Percentiles rank a stretch among this genome's conserved stretches.
Evolutionary conservation across 2,113 vertebrate species (phyloP).

Genomic region (Aspiorhynchus laticeps): DNA sequence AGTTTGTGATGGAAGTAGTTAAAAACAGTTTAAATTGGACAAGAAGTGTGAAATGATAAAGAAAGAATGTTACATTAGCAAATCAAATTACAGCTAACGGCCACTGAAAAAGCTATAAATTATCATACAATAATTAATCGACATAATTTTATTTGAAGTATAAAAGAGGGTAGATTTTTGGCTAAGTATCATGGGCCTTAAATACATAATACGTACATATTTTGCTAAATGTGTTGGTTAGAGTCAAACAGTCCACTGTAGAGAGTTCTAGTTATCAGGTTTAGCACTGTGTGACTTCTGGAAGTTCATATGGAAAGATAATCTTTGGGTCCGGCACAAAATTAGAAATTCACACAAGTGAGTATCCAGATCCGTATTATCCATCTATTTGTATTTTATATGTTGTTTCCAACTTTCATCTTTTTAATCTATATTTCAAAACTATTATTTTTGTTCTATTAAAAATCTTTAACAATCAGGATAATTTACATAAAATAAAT

Average conservation of each 20-base stretch:
- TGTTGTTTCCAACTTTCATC: not conserved
- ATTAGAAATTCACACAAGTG: constrained; percentile 36
- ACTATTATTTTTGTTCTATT: not conserved
- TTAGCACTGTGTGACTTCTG: constrained; percentile 35
- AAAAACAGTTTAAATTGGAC: not conserved
- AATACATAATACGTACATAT: not conserved
- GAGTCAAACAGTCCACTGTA: not conserved
- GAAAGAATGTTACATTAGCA: not conserved
- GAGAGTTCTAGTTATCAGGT: not conserved
- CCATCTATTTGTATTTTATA: not conserved
- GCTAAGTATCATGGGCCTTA: not conserved
- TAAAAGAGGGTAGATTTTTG: not conserved
- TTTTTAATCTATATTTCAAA: not conserved
- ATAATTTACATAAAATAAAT: too few relatives aligned
- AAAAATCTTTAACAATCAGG: not conserved
- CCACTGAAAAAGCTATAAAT: not conserved
- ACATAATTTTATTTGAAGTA: not conserved
- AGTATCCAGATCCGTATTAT: not conserved
- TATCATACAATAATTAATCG: not conserved
- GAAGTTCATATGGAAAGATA: constrained; percentile 6
- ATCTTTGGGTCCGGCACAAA: constrained; percentile 46
- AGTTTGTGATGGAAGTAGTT: not conserved
- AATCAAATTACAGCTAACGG: not conserved
- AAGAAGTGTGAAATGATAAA: not conserved
- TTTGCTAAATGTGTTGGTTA: not conserved